Conservation (phyloP, 2,113 vertebrate genomes). For the Aix galericulata region DNA sequence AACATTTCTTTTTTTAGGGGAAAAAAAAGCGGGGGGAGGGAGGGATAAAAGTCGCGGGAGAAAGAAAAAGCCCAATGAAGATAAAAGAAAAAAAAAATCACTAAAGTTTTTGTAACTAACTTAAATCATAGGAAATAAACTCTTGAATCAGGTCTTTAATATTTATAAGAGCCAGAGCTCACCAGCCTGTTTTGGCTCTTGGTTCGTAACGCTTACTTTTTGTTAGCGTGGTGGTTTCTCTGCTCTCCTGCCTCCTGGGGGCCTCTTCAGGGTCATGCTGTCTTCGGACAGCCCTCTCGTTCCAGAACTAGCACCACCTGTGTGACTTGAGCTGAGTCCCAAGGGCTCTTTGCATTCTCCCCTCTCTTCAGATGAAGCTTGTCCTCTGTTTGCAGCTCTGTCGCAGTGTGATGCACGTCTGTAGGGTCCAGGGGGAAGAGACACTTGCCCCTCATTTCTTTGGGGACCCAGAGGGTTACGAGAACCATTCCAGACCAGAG, state of each 20-base stretch:
- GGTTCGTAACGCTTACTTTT: conserved; percentile 48
- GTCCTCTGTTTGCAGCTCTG: not conserved
- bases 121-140: conserved; percentile 73
- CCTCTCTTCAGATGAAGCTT: not conserved
- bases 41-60: not conserved
- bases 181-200: conserved; percentile 32
- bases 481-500: conserved; percentile 36
- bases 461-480: not conserved
- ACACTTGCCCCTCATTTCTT: not conserved
- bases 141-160: conserved; percentile 61
- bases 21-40: conserved; percentile 35
- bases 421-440: not conserved
- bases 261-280: not conserved
- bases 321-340: not conserved
- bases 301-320: not conserved
- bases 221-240: conserved; percentile 10
- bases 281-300: not conserved
- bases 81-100: conserved; percentile 23
- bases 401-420: not conserved
- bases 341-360: not conserved
- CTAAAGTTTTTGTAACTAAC: conserved; percentile 65
- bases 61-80: conserved; percentile 66
- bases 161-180: conserved; percentile 57
- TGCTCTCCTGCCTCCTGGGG: conserved; percentile 25
- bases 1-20: conserved; percentile 62